Base-by-base conservation (phyloP, 2,797 vertebrate species). In the Tinamus major region DNA sequence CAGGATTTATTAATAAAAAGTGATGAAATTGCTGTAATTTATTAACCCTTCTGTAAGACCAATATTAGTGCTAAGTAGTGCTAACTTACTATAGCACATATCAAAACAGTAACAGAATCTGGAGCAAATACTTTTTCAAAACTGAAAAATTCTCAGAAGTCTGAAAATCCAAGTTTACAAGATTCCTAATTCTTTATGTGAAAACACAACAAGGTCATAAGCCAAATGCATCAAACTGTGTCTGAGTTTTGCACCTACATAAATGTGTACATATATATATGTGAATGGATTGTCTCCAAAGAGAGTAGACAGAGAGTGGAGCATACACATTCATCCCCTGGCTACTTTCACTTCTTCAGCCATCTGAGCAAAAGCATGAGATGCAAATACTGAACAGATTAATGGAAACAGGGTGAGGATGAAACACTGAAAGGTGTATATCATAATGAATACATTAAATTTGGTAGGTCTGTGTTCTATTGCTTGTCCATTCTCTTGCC, bases 131-230 rank as follows among this genome's bases (percentile, higher is more conserved):
- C 2, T 49, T 80, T 68, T 78, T 24, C 24, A 59, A 55, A 65
- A 15, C 13, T 61, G 39, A 92, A 87, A 31, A 76, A 15, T 21
- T 58, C 42, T 24, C 21, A 42, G 26, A 72, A 82, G 8, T 55
- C 41, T 85, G 58, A 21, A 72, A 85, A 56, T 1, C 2, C 1
- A 0, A 0, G 0, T 65, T 69, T 44, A 81, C 3, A 55, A 48
- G 35, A 9, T 4, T 89, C 14, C 53, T 24, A n/a, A 13, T 62
- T 9, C 23, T 55, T 55, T 35, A 5, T 51, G 9, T 0, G 3
- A 39, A 20, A 46, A 31, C 17, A 20, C 8, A 13, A 59, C 11
- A 41, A 39, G 23, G 4, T 64, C 49, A 41, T 37, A 49, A 6
- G 15, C 18, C 15, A 59, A 24, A 16, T n/a, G 41, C 9, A 55